Percentiles rank a stretch among this genome's conserved stretches.
Conservation (phyloP, 1,140 invertebrate species). For the Leptopilina clavipes region DNA sequence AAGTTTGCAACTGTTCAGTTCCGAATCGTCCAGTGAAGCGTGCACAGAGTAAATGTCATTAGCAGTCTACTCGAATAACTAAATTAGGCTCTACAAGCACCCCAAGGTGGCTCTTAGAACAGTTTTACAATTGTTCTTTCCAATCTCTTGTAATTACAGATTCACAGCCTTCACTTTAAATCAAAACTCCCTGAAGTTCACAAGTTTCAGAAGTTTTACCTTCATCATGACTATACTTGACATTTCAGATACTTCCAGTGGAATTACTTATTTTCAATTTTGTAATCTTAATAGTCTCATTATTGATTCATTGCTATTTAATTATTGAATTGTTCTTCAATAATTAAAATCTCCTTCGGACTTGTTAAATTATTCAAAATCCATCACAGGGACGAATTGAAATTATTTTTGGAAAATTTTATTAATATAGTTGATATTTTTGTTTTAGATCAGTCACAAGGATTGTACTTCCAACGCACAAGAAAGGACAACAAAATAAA, state of each 20-base stretch:
- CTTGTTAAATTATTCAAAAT: no score
- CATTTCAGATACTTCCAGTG: neutral
- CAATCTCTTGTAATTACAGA: slow-evolving; percentile 17
- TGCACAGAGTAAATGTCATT: slow-evolving; percentile 46
- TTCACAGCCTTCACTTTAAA: slow-evolving; percentile 15
- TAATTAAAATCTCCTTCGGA: no score
- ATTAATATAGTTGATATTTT: no score
- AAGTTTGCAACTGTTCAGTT: slow-evolving; percentile 46
- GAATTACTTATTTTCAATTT: no score
- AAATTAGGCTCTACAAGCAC: slow-evolving; percentile 40
- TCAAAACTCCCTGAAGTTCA: neutral
- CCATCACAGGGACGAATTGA: no score
- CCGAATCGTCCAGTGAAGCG: slow-evolving; percentile 46
- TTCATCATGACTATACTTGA: neutral
- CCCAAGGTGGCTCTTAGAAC: slow-evolving; percentile 24
- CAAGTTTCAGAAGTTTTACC: neutral
- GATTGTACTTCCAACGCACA: no score
- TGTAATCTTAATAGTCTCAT: neutral
- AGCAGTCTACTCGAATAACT: slow-evolving; percentile 44
- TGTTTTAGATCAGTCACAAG: no score
- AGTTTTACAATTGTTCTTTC: slow-evolving; percentile 25
- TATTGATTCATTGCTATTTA: no score
- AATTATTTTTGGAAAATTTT: no score
- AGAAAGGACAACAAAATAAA: no score
- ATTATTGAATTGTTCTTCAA: no score